These are phyloP conservation scores for Hermaeophaga mercurialis DNA, from an alignment of 2,888 invertebrate species.

Conservation along the genomic window DNA sequence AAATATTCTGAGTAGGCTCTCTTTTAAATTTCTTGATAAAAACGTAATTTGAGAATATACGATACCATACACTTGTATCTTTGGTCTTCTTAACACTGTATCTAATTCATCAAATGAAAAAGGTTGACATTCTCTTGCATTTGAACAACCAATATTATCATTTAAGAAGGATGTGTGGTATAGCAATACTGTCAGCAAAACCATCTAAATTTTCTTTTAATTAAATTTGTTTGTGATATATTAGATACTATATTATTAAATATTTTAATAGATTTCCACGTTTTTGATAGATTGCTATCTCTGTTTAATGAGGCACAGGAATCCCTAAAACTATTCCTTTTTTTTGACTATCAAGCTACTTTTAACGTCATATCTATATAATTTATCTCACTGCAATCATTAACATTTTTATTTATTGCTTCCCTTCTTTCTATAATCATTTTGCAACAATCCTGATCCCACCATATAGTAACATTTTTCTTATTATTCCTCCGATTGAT, in stretches of 20 bases:
- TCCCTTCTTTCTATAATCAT: too few relatives aligned
- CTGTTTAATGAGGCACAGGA: not conserved
- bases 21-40: not conserved
- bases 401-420: too few relatives aligned
- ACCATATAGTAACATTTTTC: too few relatives aligned
- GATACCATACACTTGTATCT: not conserved
- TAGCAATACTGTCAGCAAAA: not conserved
- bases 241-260: not conserved
- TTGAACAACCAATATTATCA: not conserved
- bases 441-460: too few relatives aligned
- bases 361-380: not conserved
- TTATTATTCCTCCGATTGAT: too few relatives aligned
- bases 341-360: not conserved
- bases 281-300: not conserved
- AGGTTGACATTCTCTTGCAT: not conserved
- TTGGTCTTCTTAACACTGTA: not conserved
- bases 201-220: not conserved
- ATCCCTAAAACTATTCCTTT: not conserved
- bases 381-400: too few relatives aligned
- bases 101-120: not conserved
- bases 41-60: not conserved
- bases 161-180: not conserved
- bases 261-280: not conserved
- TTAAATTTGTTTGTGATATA: not conserved
- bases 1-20: not conserved